Evolutionary conservation across 2,888 invertebrate genomes (phyloP).

Genomic region (Troglohyphantes excavatus): DNA sequence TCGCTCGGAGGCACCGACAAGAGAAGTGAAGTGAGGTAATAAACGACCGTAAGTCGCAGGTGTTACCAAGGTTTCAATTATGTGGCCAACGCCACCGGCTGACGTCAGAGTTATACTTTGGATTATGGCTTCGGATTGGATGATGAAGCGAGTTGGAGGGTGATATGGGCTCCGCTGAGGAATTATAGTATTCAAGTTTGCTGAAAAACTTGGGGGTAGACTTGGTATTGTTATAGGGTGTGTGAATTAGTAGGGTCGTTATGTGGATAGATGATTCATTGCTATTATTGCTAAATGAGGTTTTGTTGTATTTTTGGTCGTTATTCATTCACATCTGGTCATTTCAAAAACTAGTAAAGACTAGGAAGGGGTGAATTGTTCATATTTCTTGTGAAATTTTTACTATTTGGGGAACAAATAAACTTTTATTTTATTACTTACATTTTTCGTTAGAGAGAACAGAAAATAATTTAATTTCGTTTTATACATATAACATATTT

Average conservation of each 20-base stretch:
- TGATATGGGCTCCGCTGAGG: not conserved
- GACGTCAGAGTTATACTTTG: not conserved
- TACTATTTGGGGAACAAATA: too few species aligned
- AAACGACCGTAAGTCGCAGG: constrained; percentile 60
- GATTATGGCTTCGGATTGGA: constrained; percentile 7
- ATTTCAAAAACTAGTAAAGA: too few species aligned
- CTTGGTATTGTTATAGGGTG: not conserved
- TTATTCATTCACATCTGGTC: too few species aligned
- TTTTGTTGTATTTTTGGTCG: too few species aligned
- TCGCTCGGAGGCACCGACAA: constrained; percentile 19
- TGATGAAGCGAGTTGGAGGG: constrained; percentile 12
- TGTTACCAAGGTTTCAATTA: constrained; percentile 58
- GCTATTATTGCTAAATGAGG: too few species aligned
- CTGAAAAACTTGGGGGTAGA: not conserved
- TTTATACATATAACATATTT: too few species aligned
- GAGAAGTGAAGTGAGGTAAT: constrained; percentile 31
- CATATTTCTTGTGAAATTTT: too few species aligned
- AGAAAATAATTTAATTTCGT: too few species aligned
- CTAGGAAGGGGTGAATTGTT: too few species aligned
- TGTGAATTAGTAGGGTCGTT: not conserved
- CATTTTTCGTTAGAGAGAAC: too few species aligned
- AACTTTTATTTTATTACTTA: too few species aligned
- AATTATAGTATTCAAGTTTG: not conserved
- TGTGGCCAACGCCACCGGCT: constrained; percentile 32
- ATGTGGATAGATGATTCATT: not conserved